Evolutionary conservation across 1,140 invertebrate genomes (phyloP), one percentile per base, ranked within the genome.

Genomic region (Drosophila ohnishii): DNA sequence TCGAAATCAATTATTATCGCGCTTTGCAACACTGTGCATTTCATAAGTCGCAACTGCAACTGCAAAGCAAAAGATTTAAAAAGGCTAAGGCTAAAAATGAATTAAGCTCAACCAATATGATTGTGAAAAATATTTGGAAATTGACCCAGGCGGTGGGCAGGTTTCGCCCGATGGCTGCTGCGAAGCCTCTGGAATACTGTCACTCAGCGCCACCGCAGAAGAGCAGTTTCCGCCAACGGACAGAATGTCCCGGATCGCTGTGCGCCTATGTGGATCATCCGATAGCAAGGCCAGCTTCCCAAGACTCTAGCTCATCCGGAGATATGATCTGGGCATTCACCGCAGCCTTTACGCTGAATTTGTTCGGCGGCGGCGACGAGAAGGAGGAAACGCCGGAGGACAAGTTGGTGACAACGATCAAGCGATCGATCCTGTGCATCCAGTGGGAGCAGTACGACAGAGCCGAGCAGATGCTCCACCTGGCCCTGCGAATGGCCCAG

Each of bases 381-480:
- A 88, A 94, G 35, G 91, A 94, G 57, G 80, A 88, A 16, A 66
- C 80, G 4, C 92, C 94, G 40, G 95, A 95, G 91, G 94, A 95
- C 50, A 94, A 96, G 85, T 85, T 96, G 16, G 94, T 96, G 75
- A 93, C 93, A 59, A 95, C 94, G 1, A 95, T 97, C 47, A 97
- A 97, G 92, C 92, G 95, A 75, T 95, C 95, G 4, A 93, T 96
- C 65, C 90, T 96, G 10, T 93, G 94, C 62, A 95, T 95, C 50
- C 94, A 98, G 94, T 94, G 94, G 81, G 93, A 94, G 77, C 95
- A 98, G 85, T 95, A 93, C 87, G 93, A 95, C 39, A 96, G 96
- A 90, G 97, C 97, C 6, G 96, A 98, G 91, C 95, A 95, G 90
- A 94, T 97, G 90, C 92, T 98, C 30, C 96, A 97, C 91, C 85